Evolutionary conservation across 2,888 invertebrate genomes (phyloP).

Genomic region (Ennomos fuscantarius): DNA sequence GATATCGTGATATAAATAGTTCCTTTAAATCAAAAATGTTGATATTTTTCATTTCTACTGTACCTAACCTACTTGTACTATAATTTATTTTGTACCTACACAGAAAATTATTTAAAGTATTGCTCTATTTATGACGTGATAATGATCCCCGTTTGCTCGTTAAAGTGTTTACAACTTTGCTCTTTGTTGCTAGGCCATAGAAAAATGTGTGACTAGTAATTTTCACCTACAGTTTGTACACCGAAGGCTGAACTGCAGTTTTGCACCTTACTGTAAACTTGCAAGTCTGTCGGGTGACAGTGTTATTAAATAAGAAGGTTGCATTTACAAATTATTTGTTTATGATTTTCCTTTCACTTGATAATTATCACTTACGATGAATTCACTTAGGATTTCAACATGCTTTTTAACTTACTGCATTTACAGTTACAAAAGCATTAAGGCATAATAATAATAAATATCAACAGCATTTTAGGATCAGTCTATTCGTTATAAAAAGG

Average conservation of each 20-base stretch:
- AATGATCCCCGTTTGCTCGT: slow-evolving; percentile 52
- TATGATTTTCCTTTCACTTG: background rate
- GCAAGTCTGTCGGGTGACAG: background rate
- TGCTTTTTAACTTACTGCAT: no score
- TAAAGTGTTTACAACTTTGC: slow-evolving; percentile 42
- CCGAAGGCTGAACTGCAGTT: slow-evolving; percentile 5
- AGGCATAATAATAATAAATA: no score
- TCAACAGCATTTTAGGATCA: no score
- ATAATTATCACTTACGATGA: no score
- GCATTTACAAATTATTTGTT: slow-evolving; percentile 1
- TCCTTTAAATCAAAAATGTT: no score
- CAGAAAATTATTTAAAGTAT: slow-evolving; percentile 66
- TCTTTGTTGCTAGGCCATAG: slow-evolving; percentile 28
- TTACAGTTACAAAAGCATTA: no score
- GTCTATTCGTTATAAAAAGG: no score
- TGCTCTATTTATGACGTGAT: slow-evolving; percentile 57
- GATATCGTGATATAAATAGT: no score
- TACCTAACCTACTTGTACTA: no score
- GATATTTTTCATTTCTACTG: no score
- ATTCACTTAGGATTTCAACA: no score
- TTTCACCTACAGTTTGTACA: slow-evolving; percentile 3
- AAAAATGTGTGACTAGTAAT: slow-evolving; percentile 9
- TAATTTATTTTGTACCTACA: slow-evolving; percentile 12
- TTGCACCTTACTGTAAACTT: slow-evolving; percentile 1
- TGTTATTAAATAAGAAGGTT: slow-evolving; percentile 3